These are phyloP conservation scores for Caenorhabditis sulstoni DNA, from an alignment of 2,888 invertebrate species.

Conservation along the genomic window DNA sequence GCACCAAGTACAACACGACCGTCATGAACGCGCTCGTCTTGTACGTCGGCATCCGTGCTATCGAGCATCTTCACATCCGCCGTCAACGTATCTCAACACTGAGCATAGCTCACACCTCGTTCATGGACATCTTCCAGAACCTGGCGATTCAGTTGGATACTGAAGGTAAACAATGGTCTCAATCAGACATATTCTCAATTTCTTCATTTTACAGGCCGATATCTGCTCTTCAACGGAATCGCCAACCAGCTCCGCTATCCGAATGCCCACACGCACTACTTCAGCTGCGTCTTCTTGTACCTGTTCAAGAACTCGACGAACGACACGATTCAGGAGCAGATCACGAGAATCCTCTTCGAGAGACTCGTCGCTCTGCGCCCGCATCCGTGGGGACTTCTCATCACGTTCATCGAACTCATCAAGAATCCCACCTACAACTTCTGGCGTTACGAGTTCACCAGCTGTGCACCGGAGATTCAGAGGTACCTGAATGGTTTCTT, in stretches of 20 bases:
- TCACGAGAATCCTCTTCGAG: constrained; percentile 88
- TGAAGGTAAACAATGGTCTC: constrained; percentile 86
- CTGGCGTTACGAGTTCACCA: constrained; percentile 99
- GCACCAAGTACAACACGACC: constrained; percentile 94
- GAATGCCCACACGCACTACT: constrained; percentile 99
- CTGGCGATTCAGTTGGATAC: constrained; percentile 97
- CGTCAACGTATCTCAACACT: constrained; percentile 94
- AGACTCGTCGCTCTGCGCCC: constrained; percentile 97
- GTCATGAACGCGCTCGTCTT: constrained; percentile 97
- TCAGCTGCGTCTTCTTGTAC: constrained; percentile 96
- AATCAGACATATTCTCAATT: constrained; percentile 76
- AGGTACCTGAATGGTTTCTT: no score
- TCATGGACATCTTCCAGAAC: constrained; percentile 99
- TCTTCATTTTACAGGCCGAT: constrained; percentile 84
- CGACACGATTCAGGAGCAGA: constrained; percentile 81
- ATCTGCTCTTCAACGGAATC: constrained; percentile 97
- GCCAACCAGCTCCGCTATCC: constrained; percentile 99
- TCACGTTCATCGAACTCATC: constrained; percentile 98
- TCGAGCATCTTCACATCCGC: constrained; percentile 91
- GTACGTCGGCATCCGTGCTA: constrained; percentile 92
- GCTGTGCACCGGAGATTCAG: constrained; percentile 99
- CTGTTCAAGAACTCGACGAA: constrained; percentile 89
- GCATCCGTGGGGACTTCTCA: constrained; percentile 98
- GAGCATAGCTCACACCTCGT: constrained; percentile 97
- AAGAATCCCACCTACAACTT: constrained; percentile 98